phyloP scores from a whole-genome alignment of 2,888 invertebrate species.

The Andrena chrysosceles region DNA sequence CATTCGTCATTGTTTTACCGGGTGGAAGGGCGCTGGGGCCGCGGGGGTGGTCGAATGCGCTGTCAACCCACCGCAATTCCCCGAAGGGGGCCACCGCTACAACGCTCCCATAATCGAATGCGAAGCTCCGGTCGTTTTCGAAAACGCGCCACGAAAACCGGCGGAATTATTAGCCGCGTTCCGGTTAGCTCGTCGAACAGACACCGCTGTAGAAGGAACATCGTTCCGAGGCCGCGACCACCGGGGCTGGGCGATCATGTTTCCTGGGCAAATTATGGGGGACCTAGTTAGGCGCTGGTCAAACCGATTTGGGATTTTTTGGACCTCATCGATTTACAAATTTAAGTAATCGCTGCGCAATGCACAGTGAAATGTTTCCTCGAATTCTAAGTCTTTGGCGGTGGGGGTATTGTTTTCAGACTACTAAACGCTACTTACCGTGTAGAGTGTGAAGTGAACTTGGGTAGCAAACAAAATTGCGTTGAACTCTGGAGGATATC shows the following conservation, averaged over 20 bases:
- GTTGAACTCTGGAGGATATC: too few relatives aligned
- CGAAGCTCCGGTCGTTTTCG: slow-evolving; percentile 51
- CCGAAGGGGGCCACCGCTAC: slow-evolving; percentile 61
- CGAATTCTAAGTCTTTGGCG: too few relatives aligned
- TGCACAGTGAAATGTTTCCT: too few relatives aligned
- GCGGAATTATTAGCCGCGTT: slow-evolving; percentile 41
- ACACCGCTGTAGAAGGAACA: slow-evolving; percentile 14
- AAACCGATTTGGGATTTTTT: too few relatives aligned
- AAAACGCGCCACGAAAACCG: slow-evolving; percentile 50
- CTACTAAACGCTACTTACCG: too few relatives aligned
- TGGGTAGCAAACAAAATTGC: too few relatives aligned
- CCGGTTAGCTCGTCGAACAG: background rate
- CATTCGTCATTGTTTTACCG: slow-evolving; percentile 76
- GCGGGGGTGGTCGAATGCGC: slow-evolving; percentile 11
- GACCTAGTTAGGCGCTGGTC: background rate
- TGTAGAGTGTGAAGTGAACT: too few relatives aligned
- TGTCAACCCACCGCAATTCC: slow-evolving; percentile 67
- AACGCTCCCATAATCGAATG: slow-evolving; percentile 74
- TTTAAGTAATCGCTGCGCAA: too few relatives aligned
- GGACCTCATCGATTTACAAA: too few relatives aligned
- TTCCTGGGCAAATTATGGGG: background rate
- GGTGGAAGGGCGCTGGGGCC: slow-evolving; percentile 29
- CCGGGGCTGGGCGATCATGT: background rate
- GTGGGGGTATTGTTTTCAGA: too few relatives aligned
- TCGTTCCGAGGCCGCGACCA: background rate